A percentile compares a stretch with the other conserved stretches of the same genome.
These are phyloP conservation scores for Limnothrissa miodon DNA, from an alignment of 2,113 vertebrate genomes.

Conservation along the genomic window DNA sequence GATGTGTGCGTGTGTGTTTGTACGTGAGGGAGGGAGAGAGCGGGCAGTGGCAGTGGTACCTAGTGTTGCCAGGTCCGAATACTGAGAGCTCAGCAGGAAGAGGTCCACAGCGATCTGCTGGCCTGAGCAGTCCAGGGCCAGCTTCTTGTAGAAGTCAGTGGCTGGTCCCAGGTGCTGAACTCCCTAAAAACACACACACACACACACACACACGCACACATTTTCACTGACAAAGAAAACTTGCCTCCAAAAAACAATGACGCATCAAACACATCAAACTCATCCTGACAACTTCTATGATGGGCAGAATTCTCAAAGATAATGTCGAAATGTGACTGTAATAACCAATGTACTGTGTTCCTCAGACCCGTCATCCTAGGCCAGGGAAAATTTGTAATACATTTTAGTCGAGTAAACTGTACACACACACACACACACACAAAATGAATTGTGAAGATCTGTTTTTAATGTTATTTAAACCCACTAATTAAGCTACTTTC, in stretches of 20 bases:
- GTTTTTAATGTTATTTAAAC: no score
- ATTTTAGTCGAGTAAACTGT: no score
- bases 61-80: constrained; percentile 89
- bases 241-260: no score
- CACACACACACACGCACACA: constrained; percentile 14
- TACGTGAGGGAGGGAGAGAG: background rate
- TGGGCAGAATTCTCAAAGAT: no score
- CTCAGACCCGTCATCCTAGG: no score
- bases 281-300: no score
- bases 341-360: no score
- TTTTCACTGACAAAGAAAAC: no score
- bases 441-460: no score
- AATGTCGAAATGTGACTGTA: no score
- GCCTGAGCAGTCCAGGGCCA: constrained; percentile 95
- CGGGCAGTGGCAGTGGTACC: constrained; percentile 67
- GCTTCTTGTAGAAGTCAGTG: constrained; percentile 98
- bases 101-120: constrained; percentile 97
- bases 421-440: background rate
- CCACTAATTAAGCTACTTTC: no score
- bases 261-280: no score
- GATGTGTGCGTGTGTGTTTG: background rate
- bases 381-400: background rate
- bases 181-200: constrained; percentile 71
- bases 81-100: constrained; percentile 94
- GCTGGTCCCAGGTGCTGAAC: constrained; percentile 95